These are phyloP conservation scores for Microcebus ravelobensis DNA, from an alignment of 2,113 vertebrate genomes.

Conservation along the genomic window DNA sequence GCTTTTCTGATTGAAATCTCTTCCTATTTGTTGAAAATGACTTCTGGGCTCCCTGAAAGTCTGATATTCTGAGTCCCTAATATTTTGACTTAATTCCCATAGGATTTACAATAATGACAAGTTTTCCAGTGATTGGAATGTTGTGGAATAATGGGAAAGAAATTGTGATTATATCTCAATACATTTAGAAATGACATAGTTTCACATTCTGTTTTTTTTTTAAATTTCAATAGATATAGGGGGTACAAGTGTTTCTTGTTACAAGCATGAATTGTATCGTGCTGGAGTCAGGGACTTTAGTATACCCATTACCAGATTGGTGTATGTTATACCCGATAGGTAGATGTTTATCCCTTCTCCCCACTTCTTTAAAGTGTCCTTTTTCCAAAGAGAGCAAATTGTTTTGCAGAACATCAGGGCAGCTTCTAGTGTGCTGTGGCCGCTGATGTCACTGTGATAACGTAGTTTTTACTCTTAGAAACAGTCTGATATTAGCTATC, in stretches of 20 bases:
- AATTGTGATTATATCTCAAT: neutral
- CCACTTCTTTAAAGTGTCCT: neutral
- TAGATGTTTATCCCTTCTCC: no score
- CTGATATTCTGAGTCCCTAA: neutral
- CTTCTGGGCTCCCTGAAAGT: neutral
- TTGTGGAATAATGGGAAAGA: neutral
- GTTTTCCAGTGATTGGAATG: neutral
- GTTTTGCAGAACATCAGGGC: neutral
- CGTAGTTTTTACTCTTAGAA: neutral
- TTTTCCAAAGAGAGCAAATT: neutral
- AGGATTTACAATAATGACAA: neutral
- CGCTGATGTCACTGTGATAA: neutral
- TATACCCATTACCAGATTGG: no score
- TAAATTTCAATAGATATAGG: no score
- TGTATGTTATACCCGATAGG: no score
- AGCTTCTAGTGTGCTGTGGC: no score
- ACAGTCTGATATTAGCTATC: neutral
- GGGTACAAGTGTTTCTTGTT: no score
- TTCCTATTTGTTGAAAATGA: neutral
- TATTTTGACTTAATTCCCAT: neutral
- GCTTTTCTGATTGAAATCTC: neutral
- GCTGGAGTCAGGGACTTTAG: no score
- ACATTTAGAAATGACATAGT: neutral
- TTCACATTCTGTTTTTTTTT: neutral
- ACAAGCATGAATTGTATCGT: no score